Conservation (phyloP, 1,140 invertebrate genomes). For the Antheraea mylitta region DNA sequence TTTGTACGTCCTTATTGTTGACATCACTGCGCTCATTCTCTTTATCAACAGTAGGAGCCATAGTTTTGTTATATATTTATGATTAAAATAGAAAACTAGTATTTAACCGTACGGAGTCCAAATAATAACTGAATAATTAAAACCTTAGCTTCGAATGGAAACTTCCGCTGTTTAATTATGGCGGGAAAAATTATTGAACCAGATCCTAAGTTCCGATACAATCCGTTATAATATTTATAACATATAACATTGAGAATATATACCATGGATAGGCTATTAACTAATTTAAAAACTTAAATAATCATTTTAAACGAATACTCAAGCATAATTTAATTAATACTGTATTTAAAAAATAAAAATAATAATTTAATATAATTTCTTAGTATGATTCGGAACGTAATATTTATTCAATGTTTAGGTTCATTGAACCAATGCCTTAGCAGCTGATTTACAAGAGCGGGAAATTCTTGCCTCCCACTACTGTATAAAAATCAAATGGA, state of each 20-base stretch:
- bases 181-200: background rate
- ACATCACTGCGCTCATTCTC: conserved; percentile 57
- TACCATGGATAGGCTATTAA: too few species aligned
- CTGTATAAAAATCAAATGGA: background rate
- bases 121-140: background rate
- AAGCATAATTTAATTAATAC: background rate
- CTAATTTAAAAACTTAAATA: too few species aligned
- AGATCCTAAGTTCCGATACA: background rate
- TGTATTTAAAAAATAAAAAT: background rate
- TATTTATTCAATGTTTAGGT: background rate
- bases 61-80: conserved; percentile 13
- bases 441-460: conserved; percentile 9
- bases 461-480: conserved; percentile 5
- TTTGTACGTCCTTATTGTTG: conserved; percentile 44
- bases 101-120: background rate
- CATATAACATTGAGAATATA: too few species aligned
- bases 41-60: conserved; percentile 48
- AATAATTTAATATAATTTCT: background rate
- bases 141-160: background rate
- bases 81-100: background rate
- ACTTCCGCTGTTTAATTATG: background rate
- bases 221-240: background rate
- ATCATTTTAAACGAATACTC: background rate
- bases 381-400: conserved; percentile 6
- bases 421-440: conserved; percentile 8